Evolutionary conservation across 2,797 vertebrate genomes (phyloP).

Genomic region (Spheniscus humboldti): DNA sequence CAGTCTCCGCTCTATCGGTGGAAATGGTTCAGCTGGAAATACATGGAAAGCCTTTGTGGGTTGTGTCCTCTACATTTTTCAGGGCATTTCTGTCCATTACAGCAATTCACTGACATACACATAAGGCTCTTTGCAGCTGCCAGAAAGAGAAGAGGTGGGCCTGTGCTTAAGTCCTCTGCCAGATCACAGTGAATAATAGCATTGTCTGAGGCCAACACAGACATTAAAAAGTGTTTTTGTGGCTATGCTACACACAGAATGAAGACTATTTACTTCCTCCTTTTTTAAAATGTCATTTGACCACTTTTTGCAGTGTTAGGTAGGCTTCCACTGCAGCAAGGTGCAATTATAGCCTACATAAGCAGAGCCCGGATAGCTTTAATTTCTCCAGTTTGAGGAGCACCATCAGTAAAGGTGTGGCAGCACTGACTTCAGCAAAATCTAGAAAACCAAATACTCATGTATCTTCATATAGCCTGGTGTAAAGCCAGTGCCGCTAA

Average conservation of each 20-base stretch:
- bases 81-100: neutral
- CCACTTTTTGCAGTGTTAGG: neutral
- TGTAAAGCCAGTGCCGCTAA: neutral
- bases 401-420: neutral
- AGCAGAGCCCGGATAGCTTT: neutral
- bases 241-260: neutral
- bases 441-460: neutral
- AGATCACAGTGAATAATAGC: neutral
- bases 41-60: neutral
- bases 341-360: neutral
- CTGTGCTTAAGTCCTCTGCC: neutral
- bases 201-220: neutral
- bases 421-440: neutral
- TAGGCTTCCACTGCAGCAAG: neutral
- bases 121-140: neutral
- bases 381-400: neutral
- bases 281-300: neutral
- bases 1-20: too few relatives aligned
- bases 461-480: neutral
- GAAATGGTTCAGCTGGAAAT: neutral
- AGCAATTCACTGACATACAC: neutral
- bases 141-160: neutral
- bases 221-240: neutral
- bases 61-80: neutral
- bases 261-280: neutral